Conservation (phyloP, 2,113 vertebrate species). For the Scatophagus argus region DNA sequence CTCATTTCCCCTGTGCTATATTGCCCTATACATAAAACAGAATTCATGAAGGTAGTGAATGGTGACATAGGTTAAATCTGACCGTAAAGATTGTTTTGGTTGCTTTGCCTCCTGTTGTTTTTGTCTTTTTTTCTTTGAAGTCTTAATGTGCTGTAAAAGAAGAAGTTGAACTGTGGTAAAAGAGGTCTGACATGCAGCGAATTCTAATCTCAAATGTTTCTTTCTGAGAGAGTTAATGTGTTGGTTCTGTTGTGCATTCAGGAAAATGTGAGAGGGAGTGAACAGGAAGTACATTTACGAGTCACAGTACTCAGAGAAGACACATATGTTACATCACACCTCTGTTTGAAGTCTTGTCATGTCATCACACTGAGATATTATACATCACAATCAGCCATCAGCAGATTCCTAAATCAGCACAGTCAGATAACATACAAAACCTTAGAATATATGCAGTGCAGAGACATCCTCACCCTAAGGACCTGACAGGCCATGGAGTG, state of each 20-base stretch:
- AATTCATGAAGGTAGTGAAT: slow-evolving; percentile 21
- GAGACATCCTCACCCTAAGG: background rate
- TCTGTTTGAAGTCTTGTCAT: background rate
- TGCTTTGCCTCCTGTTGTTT: slow-evolving; percentile 32
- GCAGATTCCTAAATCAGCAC: too few species aligned
- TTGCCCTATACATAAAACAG: background rate
- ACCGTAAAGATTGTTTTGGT: slow-evolving; percentile 35
- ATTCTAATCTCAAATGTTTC: slow-evolving; percentile 39
- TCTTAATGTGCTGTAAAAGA: slow-evolving; percentile 1
- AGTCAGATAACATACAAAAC: background rate
- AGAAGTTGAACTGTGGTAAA: slow-evolving; percentile 8
- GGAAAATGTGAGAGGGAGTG: background rate
- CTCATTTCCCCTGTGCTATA: slow-evolving; percentile 32
- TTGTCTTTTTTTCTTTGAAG: slow-evolving; percentile 31
- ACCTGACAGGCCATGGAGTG: slow-evolving; percentile 22
- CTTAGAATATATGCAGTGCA: background rate
- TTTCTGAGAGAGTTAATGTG: slow-evolving; percentile 20
- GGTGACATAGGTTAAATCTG: slow-evolving; percentile 2
- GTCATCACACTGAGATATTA: background rate
- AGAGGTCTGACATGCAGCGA: slow-evolving; percentile 1
- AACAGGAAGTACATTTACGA: slow-evolving; percentile 29
- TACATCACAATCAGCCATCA: background rate
- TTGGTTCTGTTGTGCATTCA: slow-evolving; percentile 12
- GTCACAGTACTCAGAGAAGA: background rate
- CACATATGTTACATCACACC: background rate